Conservation (phyloP, 1,140 invertebrate species). For the Saxidomus purpurata region DNA sequence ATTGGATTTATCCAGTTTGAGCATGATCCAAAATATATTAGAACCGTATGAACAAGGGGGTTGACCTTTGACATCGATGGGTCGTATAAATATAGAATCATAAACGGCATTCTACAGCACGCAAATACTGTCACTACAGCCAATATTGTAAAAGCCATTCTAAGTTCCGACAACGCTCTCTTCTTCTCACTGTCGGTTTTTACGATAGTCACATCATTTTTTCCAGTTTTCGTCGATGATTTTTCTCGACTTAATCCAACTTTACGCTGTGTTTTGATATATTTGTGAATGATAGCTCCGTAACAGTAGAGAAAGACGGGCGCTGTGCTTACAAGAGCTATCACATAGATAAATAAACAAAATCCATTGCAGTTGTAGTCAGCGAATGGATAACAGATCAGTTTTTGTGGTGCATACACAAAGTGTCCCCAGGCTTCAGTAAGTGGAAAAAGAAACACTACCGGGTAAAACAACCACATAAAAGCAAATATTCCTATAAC, state of each 20-base stretch:
- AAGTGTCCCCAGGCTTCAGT: constrained; percentile 40
- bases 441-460: constrained; percentile 54
- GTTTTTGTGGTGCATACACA: constrained; percentile 46
- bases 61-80: constrained; percentile 61
- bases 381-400: constrained; percentile 53
- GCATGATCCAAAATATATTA: constrained; percentile 59
- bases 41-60: constrained; percentile 47
- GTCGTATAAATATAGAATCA: constrained; percentile 56
- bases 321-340: constrained; percentile 38
- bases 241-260: constrained; percentile 26
- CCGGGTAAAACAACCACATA: constrained; percentile 55
- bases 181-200: constrained; percentile 33
- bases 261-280: constrained; percentile 46
- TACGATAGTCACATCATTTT: background rate
- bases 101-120: constrained; percentile 48
- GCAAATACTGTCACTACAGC: constrained; percentile 47
- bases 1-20: constrained; percentile 64
- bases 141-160: constrained; percentile 60
- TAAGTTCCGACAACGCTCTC: constrained; percentile 25
- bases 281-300: constrained; percentile 34
- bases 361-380: constrained; percentile 57
- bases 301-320: constrained; percentile 57
- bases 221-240: background rate
- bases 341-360: constrained; percentile 54
- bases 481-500: constrained; percentile 6